Evolutionary conservation across 2,888 invertebrate species (phyloP).

Genomic region (Hydropsyche betteni): DNA sequence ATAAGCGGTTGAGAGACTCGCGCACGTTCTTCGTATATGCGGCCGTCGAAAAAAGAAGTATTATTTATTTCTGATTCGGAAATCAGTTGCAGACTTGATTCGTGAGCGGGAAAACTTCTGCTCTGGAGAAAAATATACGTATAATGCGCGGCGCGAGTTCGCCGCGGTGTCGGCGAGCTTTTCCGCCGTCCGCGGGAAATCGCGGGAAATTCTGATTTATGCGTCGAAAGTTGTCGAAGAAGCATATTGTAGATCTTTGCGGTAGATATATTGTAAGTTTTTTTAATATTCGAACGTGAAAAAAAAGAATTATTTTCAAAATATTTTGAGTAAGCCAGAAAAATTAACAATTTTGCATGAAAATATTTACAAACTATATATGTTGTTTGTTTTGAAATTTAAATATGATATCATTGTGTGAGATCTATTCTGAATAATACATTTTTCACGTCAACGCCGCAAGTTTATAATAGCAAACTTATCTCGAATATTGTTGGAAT

Average conservation of each 20-base stretch:
- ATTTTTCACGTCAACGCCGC: too few relatives aligned
- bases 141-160: background rate
- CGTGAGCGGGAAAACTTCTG: constrained; percentile 28
- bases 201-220: constrained; percentile 49
- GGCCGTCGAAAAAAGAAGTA: constrained; percentile 37
- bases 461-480: too few relatives aligned
- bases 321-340: too few relatives aligned
- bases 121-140: constrained; percentile 34
- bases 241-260: constrained; percentile 47
- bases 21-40: background rate
- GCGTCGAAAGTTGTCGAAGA: constrained; percentile 49
- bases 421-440: too few relatives aligned
- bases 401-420: too few relatives aligned
- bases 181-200: constrained; percentile 27
- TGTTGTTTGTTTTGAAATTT: too few relatives aligned
- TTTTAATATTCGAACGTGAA: too few relatives aligned
- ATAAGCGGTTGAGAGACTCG: constrained; percentile 35
- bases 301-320: too few relatives aligned
- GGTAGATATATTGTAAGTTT: too few relatives aligned
- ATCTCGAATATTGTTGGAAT: too few relatives aligned
- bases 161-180: constrained; percentile 29
- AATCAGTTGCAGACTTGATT: constrained; percentile 50
- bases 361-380: too few relatives aligned
- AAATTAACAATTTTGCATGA: too few relatives aligned
- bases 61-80: constrained; percentile 50